These are phyloP conservation scores for Ennomos erosarius DNA, from an alignment of 2,888 invertebrate genomes.

Conservation along the genomic window DNA sequence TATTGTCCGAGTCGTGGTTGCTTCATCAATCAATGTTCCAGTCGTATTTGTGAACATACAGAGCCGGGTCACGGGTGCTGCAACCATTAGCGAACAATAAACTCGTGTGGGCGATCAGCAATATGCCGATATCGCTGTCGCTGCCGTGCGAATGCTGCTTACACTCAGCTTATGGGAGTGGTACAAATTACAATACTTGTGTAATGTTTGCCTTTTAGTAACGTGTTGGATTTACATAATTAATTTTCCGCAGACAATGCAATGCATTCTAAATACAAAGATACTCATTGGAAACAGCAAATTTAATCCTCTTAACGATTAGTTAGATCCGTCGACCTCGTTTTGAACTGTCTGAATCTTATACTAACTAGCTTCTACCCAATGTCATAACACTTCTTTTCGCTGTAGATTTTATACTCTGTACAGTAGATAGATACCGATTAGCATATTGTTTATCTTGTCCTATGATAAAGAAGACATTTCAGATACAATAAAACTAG, in stretches of 20 bases:
- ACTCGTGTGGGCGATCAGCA: constrained; percentile 41
- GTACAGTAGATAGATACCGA: constrained; percentile 1
- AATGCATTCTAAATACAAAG: no score
- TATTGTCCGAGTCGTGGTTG: constrained; percentile 7
- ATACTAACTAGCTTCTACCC: no score
- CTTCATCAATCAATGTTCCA: constrained; percentile 9
- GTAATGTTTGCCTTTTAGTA: constrained; percentile 5
- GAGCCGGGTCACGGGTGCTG: constrained; percentile 30
- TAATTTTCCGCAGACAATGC: no score
- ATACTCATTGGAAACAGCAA: no score
- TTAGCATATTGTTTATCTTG: constrained; percentile 17
- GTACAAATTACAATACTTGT: constrained; percentile 6
- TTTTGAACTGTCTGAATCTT: no score
- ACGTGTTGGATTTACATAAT: background rate
- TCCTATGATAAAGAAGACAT: constrained; percentile 7
- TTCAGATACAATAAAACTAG: constrained; percentile 11
- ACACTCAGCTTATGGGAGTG: constrained; percentile 6
- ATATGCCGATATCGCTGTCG: constrained; percentile 14
- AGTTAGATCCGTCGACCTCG: no score
- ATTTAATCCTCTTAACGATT: no score
- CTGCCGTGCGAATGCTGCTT: background rate
- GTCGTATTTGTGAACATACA: background rate
- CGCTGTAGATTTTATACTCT: no score
- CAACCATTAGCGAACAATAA: constrained; percentile 44
- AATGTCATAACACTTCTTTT: no score